phyloP scores from a whole-genome alignment of 2,113 vertebrate species.

The Equus quagga region DNA sequence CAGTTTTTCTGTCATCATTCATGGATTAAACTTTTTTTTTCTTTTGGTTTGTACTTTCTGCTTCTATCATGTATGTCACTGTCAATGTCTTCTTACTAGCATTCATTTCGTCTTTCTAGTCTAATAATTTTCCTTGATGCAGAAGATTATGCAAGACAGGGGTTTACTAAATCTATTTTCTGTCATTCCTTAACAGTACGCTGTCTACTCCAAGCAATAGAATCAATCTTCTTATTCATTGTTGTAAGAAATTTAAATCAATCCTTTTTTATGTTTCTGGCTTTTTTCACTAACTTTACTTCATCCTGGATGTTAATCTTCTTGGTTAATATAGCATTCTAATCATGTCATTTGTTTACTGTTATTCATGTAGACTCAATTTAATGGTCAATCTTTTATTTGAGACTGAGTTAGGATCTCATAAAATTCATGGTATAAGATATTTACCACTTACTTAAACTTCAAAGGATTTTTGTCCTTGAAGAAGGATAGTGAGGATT shows the following conservation, averaged over 20 bases:
- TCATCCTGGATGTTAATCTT: neutral
- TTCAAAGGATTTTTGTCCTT: neutral
- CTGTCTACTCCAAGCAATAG: neutral
- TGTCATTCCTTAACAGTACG: neutral
- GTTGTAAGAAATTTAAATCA: constrained; percentile 34
- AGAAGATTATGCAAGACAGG: constrained; percentile 16
- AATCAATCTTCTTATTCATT: constrained; percentile 20
- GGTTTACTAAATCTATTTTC: neutral
- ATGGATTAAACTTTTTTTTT: neutral
- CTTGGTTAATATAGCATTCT: neutral
- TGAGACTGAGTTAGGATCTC: neutral
- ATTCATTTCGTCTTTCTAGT: constrained; percentile 2
- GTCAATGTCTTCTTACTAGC: constrained; percentile 13
- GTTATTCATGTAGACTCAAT: neutral
- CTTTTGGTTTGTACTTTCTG: neutral
- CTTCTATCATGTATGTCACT: neutral
- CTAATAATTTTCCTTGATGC: constrained; percentile 13
- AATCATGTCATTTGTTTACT: constrained; percentile 15
- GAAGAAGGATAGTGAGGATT: constrained; percentile 10
- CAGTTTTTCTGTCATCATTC: neutral
- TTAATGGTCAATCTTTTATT: constrained; percentile 36
- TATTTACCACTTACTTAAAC: constrained; percentile 32
- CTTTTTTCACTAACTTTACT: constrained; percentile 44
- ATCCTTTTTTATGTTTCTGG: constrained; percentile 6
- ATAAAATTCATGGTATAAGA: neutral